Conservation (phyloP, 2,888 invertebrate genomes). For the Athalia rosae region DNA sequence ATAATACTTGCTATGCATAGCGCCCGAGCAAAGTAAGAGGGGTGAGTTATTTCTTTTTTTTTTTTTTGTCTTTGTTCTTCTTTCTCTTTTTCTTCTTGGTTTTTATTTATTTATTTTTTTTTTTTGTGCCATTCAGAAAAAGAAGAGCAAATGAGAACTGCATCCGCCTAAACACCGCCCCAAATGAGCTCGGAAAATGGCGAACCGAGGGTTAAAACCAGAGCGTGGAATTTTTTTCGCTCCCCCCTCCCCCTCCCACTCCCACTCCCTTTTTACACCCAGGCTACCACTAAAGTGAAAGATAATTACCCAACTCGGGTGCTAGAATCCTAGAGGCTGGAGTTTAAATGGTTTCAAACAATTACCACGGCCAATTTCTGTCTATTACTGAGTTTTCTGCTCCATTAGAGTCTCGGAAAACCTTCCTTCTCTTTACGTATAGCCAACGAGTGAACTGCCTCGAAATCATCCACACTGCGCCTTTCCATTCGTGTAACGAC, state of each 20-base stretch:
- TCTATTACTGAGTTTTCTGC: constrained; percentile 61
- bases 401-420: constrained; percentile 56
- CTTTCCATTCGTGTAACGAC: constrained; percentile 21
- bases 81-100: too few species aligned
- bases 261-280: constrained; percentile 33
- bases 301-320: constrained; percentile 60
- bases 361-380: constrained; percentile 62
- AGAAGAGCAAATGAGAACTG: background rate
- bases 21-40: too few species aligned
- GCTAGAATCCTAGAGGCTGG: constrained; percentile 45
- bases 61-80: too few species aligned
- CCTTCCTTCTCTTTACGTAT: constrained; percentile 45
- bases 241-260: constrained; percentile 31
- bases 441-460: constrained; percentile 4
- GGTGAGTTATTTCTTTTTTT: too few species aligned
- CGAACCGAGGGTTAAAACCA: constrained; percentile 3
- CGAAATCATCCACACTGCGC: constrained; percentile 1
- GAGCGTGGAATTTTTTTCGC: constrained; percentile 31
- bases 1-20: background rate
- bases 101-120: too few species aligned
- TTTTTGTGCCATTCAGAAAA: background rate
- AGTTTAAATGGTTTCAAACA: constrained; percentile 62
- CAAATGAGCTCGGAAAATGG: constrained; percentile 6
- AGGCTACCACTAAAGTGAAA: constrained; percentile 43
- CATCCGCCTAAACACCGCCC: background rate